Percentiles rank a stretch among this genome's conserved stretches.
phyloP scores from a whole-genome alignment of 2,888 invertebrate species.

The Xestia xanthographa region DNA sequence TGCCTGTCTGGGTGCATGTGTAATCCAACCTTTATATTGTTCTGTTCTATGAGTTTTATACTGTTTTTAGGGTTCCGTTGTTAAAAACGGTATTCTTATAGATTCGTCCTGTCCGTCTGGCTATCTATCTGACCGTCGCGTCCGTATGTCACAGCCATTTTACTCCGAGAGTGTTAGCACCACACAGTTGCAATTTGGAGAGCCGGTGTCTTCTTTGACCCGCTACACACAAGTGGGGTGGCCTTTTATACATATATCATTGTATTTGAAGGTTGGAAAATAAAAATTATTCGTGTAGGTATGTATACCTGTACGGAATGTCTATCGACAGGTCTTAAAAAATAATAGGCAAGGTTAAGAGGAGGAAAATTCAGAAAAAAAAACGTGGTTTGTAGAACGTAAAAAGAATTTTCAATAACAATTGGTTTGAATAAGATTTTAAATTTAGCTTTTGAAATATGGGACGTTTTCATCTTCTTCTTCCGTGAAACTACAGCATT shows the following conservation, averaged over 20 bases:
- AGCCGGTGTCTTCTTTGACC: not conserved
- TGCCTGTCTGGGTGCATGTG: constrained; percentile 7
- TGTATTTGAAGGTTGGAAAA: not conserved
- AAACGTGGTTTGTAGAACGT: not conserved
- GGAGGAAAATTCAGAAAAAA: not conserved
- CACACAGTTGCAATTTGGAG: not conserved
- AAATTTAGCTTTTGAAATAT: not conserved
- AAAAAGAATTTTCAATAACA: too few relatives aligned
- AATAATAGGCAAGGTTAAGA: not conserved
- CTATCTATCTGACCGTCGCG: not conserved
- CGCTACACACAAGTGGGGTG: not conserved
- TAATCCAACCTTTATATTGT: constrained; percentile 3
- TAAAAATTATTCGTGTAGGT: too few relatives aligned
- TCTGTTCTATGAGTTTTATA: not conserved
- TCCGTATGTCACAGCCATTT: not conserved
- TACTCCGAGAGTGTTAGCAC: not conserved
- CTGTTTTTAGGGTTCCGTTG: not conserved
- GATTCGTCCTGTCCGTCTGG: not conserved
- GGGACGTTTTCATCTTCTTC: not conserved
- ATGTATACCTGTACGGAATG: too few relatives aligned
- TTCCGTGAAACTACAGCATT: not conserved
- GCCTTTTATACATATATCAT: too few relatives aligned
- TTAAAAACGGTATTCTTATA: not conserved
- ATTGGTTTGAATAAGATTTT: not conserved
- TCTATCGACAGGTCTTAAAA: too few relatives aligned